Conservation (phyloP, 2,797 vertebrate species). For the Sternotherus odoratus region DNA sequence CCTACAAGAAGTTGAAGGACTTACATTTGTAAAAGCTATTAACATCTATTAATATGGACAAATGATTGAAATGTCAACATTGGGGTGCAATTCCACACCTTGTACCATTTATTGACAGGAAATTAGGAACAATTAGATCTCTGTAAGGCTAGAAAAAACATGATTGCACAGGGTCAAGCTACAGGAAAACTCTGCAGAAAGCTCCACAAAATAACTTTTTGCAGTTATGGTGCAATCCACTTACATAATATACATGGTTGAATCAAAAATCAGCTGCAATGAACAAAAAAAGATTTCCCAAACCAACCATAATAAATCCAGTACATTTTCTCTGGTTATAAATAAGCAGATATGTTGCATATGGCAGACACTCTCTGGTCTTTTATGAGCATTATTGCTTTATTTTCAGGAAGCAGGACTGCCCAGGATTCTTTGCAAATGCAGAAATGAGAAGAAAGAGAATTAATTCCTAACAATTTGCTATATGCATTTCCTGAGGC, state of each 20-base stretch:
- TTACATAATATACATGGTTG: conserved; percentile 24
- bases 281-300: conserved; percentile 66
- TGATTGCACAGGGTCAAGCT: conserved; percentile 70
- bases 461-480: conserved; percentile 57
- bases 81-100: conserved; percentile 77
- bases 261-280: conserved; percentile 3
- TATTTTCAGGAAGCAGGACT: conserved; percentile 54
- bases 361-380: conserved; percentile 55
- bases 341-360: conserved; percentile 66
- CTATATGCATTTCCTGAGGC: conserved; percentile 15
- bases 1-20: conserved; percentile 58
- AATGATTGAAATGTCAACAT: conserved; percentile 80
- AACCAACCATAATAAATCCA: conserved; percentile 56
- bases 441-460: conserved; percentile 51
- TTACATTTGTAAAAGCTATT: conserved; percentile 77
- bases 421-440: conserved; percentile 60
- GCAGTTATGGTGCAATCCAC: conserved; percentile 43
- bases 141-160: conserved; percentile 71
- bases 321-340: conserved; percentile 3
- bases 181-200: conserved; percentile 65
- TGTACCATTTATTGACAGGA: conserved; percentile 83
- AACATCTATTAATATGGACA: conserved; percentile 76
- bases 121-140: conserved; percentile 85
- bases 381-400: conserved; percentile 39
- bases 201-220: conserved; percentile 61